phyloP scores from a whole-genome alignment of 2,113 vertebrate species.

The Lepidothrix coronata region DNA sequence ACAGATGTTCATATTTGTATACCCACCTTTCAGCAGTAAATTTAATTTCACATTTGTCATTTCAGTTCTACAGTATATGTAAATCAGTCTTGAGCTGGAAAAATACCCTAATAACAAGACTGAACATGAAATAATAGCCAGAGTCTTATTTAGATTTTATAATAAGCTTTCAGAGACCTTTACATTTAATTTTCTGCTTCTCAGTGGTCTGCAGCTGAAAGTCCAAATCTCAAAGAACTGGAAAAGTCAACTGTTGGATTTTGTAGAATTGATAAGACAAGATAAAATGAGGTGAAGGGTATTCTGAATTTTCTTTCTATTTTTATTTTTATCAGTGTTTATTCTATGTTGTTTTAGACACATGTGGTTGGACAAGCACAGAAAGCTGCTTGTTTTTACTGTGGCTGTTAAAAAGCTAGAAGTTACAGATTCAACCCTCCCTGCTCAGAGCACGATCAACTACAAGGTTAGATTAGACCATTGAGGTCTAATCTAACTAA shows the following conservation, averaged over 20 bases:
- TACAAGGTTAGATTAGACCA: background rate
- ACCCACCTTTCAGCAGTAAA: background rate
- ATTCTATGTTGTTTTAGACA: background rate
- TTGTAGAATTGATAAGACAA: background rate
- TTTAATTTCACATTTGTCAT: slow-evolving; percentile 17
- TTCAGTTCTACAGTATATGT: background rate
- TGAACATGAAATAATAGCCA: background rate
- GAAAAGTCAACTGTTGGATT: background rate
- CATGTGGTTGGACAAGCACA: background rate
- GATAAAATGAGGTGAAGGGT: background rate
- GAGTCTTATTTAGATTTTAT: background rate
- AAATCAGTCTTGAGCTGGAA: background rate
- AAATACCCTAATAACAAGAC: background rate
- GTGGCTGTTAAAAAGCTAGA: background rate
- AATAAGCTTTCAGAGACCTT: background rate
- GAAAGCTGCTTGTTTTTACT: background rate
- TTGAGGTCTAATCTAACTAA: no score
- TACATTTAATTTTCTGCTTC: background rate
- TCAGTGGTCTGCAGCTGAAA: background rate
- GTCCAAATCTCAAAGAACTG: background rate
- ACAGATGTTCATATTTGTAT: background rate
- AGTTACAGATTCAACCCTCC: background rate
- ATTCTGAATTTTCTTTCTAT: background rate
- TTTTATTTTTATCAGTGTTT: background rate
- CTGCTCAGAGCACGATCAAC: background rate